These are phyloP conservation scores for Pipistrellus pygmaeus DNA, from an alignment of 2,797 vertebrate genomes.

Conservation along the genomic window DNA sequence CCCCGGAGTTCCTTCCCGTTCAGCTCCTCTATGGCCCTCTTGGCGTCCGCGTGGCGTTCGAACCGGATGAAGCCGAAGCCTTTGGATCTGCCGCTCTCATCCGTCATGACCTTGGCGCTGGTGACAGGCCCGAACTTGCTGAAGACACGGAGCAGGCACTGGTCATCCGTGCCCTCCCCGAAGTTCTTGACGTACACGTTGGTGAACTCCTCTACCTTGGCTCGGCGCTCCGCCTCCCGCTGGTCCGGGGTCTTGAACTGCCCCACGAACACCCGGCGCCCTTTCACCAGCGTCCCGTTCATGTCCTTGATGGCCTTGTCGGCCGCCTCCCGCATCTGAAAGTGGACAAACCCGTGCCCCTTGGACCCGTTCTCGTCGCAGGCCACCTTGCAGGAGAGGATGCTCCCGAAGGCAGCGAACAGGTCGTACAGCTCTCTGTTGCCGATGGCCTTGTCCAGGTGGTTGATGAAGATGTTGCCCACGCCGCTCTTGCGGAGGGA, in stretches of 20 bases:
- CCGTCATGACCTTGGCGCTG: neutral
- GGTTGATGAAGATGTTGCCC: constrained; percentile 99
- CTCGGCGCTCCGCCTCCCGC: neutral
- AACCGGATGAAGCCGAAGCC: neutral
- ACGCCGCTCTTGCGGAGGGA: constrained; percentile 98
- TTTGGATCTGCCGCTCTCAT: neutral
- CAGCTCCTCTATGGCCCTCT: neutral
- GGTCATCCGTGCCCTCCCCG: too few relatives aligned
- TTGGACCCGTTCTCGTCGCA: constrained; percentile 99
- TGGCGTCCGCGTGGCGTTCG: neutral
- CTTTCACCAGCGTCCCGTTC: constrained; percentile 99
- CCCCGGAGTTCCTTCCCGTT: neutral
- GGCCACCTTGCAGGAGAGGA: constrained; percentile 99
- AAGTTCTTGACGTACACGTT: neutral
- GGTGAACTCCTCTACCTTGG: neutral
- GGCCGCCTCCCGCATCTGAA: constrained; percentile 99
- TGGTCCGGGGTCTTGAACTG: neutral
- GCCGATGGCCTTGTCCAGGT: constrained; percentile 98
- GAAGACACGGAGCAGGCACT: neutral
- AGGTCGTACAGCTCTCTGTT: constrained; percentile 99
- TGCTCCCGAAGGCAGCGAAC: constrained; percentile 99
- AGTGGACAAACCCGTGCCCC: constrained; percentile 99
- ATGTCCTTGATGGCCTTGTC: constrained; percentile 99
- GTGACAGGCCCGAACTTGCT: neutral
- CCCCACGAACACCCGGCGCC: constrained; percentile 90